Evolutionary conservation across 2,113 vertebrate species (phyloP).

Genomic region (Psammodynastes pulverulentus): DNA sequence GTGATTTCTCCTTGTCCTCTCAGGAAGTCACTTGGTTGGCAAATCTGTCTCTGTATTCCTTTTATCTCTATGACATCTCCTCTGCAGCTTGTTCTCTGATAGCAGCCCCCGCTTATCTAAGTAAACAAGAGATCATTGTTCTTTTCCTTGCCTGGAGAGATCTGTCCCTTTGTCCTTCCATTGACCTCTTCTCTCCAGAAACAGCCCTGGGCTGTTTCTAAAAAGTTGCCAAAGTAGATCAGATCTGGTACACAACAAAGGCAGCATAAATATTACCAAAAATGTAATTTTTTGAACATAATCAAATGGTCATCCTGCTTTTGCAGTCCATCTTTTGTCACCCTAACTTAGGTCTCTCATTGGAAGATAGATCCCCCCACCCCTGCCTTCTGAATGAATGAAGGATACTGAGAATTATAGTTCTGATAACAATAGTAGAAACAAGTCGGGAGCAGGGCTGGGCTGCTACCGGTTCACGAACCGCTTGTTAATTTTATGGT

Average conservation of each 20-base stretch:
- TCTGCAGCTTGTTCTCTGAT: neutral
- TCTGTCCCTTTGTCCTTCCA: neutral
- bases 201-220: neutral
- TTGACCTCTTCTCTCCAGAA: neutral
- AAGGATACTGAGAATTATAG: neutral
- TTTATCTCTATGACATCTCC: neutral
- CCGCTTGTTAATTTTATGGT: no score
- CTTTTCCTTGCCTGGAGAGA: neutral
- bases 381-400: neutral
- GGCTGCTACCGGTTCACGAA: no score
- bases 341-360: neutral
- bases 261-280: neutral
- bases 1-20: neutral
- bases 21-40: neutral
- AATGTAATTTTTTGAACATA: neutral
- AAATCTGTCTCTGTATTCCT: neutral
- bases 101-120: neutral
- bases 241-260: neutral
- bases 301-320: neutral
- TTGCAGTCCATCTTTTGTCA: neutral
- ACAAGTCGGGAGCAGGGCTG: neutral
- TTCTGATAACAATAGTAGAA: neutral
- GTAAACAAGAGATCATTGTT: neutral
- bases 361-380: neutral
- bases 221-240: neutral